Percentiles rank a stretch among this genome's conserved stretches.
Conservation (phyloP, 2,113 vertebrate species). For the Lamprologus callipterus region DNA sequence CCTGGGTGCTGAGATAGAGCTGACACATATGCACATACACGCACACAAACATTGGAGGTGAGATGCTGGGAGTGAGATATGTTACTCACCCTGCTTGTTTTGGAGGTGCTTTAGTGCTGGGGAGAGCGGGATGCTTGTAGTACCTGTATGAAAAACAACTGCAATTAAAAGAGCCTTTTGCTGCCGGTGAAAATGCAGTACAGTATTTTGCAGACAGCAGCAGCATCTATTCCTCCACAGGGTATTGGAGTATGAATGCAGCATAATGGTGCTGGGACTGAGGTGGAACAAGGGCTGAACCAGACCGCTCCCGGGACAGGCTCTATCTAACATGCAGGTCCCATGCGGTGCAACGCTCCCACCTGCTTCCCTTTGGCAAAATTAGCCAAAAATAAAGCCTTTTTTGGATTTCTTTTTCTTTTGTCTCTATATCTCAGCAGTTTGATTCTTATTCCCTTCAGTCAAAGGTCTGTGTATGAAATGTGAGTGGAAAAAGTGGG, state of each 20-base stretch:
- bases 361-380: slow-evolving; percentile 11
- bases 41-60: slow-evolving; percentile 14
- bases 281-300: slow-evolving; percentile 29
- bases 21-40: slow-evolving; percentile 8
- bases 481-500: background rate
- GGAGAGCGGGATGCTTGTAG: slow-evolving; percentile 76
- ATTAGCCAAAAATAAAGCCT: background rate
- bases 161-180: slow-evolving; percentile 73
- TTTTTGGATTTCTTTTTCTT: background rate
- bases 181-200: slow-evolving; percentile 72
- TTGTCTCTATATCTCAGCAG: background rate
- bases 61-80: slow-evolving; percentile 23
- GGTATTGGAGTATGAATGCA: slow-evolving; percentile 54
- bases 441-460: background rate
- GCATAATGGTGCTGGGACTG: slow-evolving; percentile 55
- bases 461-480: background rate
- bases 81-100: slow-evolving; percentile 80
- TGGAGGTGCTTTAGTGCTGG: slow-evolving; percentile 79
- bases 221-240: slow-evolving; percentile 49
- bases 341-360: slow-evolving; percentile 6
- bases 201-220: slow-evolving; percentile 61
- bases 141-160: slow-evolving; percentile 79
- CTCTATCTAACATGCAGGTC: slow-evolving; percentile 24
- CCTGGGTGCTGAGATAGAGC: slow-evolving; percentile 20
- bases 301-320: slow-evolving; percentile 34